These are phyloP conservation scores for Plecturocebus donacophilus DNA, from an alignment of 2,113 vertebrate species.

Conservation along the genomic window DNA sequence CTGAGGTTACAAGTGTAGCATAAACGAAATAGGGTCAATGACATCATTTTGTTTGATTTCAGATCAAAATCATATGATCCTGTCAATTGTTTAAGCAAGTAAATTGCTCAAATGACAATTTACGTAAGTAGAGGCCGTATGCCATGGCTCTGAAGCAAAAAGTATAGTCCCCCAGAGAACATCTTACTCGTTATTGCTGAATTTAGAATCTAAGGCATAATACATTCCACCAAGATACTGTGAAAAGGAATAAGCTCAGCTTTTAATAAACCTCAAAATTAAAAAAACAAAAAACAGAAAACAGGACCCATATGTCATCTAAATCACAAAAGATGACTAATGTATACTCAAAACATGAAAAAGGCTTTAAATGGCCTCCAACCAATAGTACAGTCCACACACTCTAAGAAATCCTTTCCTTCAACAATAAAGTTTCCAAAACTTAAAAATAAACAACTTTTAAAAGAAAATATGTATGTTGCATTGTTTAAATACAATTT, in stretches of 20 bases:
- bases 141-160: background rate
- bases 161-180: background rate
- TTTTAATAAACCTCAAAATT: background rate
- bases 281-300: background rate
- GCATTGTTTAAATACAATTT: background rate
- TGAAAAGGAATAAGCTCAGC: background rate
- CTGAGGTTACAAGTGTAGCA: background rate
- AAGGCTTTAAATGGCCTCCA: background rate
- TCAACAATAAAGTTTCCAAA: background rate
- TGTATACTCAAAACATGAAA: background rate
- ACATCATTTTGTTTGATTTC: conserved; percentile 12
- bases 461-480: conserved; percentile 2
- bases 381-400: background rate
- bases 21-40: conserved; percentile 41
- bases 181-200: background rate
- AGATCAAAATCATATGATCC: conserved; percentile 41
- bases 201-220: conserved; percentile 46
- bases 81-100: conserved; percentile 17
- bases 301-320: background rate
- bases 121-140: background rate
- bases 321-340: background rate
- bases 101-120: conserved; percentile 57
- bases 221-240: background rate
- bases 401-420: background rate
- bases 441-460: conserved; percentile 11